Evolutionary conservation across 2,888 invertebrate genomes (phyloP).

Genomic region (Unio delphinus): DNA sequence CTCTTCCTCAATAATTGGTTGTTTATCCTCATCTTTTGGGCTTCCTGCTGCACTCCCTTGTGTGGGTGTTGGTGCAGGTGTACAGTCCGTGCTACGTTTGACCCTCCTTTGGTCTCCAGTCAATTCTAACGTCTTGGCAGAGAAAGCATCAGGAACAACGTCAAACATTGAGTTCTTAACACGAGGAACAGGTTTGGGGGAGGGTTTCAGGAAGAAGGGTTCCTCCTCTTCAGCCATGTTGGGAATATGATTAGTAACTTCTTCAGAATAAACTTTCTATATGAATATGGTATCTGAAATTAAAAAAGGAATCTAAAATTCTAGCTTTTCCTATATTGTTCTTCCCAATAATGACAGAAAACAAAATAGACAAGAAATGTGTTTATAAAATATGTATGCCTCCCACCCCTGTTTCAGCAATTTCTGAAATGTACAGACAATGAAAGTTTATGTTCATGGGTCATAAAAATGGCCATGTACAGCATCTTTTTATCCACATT

Average conservation of each 20-base stretch:
- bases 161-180: slow-evolving; percentile 58
- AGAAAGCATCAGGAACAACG: slow-evolving; percentile 58
- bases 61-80: slow-evolving; percentile 7
- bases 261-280: too few relatives aligned
- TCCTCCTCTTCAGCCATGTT: slow-evolving; percentile 50
- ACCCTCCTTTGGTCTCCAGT: slow-evolving; percentile 37
- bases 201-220: slow-evolving; percentile 56
- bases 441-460: too few relatives aligned
- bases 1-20: slow-evolving; percentile 19
- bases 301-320: too few relatives aligned
- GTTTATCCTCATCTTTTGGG: slow-evolving; percentile 4
- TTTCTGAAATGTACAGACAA: too few relatives aligned
- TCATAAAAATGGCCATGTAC: too few relatives aligned
- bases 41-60: not conserved
- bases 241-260: not conserved
- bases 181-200: slow-evolving; percentile 51
- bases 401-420: too few relatives aligned
- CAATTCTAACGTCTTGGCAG: slow-evolving; percentile 51
- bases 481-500: too few relatives aligned
- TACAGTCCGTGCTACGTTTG: slow-evolving; percentile 16
- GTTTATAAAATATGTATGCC: too few relatives aligned
- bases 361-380: too few relatives aligned
- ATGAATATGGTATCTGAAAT: too few relatives aligned
- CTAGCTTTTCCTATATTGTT: too few relatives aligned
- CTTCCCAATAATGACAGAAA: too few relatives aligned